Evolutionary conservation across 2,888 invertebrate genomes (phyloP).

Genomic region (Heliconius erato): DNA sequence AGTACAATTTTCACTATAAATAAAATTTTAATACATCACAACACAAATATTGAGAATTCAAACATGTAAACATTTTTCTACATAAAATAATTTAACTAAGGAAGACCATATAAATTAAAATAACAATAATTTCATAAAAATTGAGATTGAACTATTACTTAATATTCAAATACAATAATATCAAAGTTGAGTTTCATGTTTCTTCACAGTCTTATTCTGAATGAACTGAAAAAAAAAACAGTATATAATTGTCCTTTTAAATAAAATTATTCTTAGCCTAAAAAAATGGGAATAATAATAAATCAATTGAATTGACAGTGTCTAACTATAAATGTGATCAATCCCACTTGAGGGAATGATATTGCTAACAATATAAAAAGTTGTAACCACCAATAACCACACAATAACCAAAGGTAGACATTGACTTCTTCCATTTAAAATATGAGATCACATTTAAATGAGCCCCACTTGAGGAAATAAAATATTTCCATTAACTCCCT

Average conservation of each 20-base stretch:
- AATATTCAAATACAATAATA: slow-evolving; percentile 22
- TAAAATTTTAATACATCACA: slow-evolving; percentile 44
- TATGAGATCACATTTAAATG: no score
- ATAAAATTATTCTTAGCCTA: not conserved
- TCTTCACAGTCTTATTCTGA: slow-evolving; percentile 84
- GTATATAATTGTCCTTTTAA: slow-evolving; percentile 13
- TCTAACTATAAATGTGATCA: no score
- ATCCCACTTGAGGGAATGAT: no score
- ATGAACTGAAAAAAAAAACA: slow-evolving; percentile 81
- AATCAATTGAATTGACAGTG: no score
- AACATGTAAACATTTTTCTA: slow-evolving; percentile 47
- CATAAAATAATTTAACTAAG: slow-evolving; percentile 50
- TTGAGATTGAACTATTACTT: slow-evolving; percentile 23
- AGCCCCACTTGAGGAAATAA: no score
- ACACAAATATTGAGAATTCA: slow-evolving; percentile 41
- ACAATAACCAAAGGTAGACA: no score
- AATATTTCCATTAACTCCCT: no score
- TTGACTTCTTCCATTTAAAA: no score
- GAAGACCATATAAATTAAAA: slow-evolving; percentile 44
- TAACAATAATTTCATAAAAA: slow-evolving; percentile 15
- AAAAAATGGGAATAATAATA: no score
- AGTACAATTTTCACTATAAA: slow-evolving; percentile 41
- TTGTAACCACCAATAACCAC: no score
- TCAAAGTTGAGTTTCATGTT: slow-evolving; percentile 41
- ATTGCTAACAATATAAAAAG: no score